Conservation (phyloP, 2,797 vertebrate species). For the Brachyalestes nurse region DNA sequence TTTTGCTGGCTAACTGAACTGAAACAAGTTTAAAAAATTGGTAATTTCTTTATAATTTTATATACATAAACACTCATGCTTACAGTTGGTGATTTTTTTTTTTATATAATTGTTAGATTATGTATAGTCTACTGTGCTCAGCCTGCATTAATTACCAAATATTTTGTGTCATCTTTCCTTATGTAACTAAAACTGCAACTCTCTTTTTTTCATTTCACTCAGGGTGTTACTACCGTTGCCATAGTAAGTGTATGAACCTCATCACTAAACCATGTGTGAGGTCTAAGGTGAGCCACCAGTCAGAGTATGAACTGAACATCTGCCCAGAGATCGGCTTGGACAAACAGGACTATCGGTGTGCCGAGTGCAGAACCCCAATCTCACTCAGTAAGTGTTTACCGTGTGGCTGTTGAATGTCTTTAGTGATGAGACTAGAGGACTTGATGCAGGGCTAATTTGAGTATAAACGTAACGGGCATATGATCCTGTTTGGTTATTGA, state of each 20-base stretch:
- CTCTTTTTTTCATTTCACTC: slow-evolving; percentile 17
- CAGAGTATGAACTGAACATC: slow-evolving; percentile 94
- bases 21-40: background rate
- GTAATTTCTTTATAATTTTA: background rate
- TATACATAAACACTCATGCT: background rate
- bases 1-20: background rate
- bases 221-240: slow-evolving; percentile 96
- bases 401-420: background rate
- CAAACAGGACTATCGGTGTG: slow-evolving; percentile 95
- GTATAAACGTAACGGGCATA: background rate
- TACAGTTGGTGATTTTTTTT: background rate
- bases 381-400: slow-evolving; percentile 86
- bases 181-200: background rate
- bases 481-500: background rate
- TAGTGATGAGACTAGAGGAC: background rate
- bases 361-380: slow-evolving; percentile 90
- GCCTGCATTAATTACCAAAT: background rate
- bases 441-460: background rate
- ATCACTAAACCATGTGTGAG: slow-evolving; percentile 93
- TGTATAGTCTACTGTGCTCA: background rate
- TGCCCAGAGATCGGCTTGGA: slow-evolving; percentile 94
- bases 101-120: background rate
- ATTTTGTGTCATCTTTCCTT: background rate
- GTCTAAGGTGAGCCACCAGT: slow-evolving; percentile 96
- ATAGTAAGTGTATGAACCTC: slow-evolving; percentile 95